A percentile compares a stretch with the other conserved stretches of the same genome.
phyloP scores from a whole-genome alignment of 2,113 vertebrate genomes.

The Todiramphus saurophagus region DNA sequence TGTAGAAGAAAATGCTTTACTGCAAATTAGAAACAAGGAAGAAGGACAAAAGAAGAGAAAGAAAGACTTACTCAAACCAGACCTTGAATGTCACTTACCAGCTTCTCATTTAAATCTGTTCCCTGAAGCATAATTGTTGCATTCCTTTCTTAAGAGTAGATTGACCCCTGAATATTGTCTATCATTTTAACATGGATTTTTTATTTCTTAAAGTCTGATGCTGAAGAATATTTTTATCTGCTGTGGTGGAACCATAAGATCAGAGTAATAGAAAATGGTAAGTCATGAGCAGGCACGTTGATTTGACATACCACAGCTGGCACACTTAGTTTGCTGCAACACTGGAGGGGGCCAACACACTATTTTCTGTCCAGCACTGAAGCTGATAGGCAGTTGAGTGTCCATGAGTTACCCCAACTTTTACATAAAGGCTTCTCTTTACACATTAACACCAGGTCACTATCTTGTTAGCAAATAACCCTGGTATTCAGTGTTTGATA shows the following conservation, averaged over 20 bases:
- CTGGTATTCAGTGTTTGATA: conserved; percentile 53
- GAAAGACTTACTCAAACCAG: not conserved
- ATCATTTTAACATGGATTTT: not conserved
- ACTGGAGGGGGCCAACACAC: conserved; percentile 25
- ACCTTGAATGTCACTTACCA: not conserved
- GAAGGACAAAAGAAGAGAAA: not conserved
- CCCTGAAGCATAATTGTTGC: not conserved
- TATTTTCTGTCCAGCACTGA: not conserved
- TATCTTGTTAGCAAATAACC: conserved; percentile 50
- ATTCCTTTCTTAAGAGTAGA: not conserved
- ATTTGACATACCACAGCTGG: not conserved
- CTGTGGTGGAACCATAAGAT: not conserved
- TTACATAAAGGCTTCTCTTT: not conserved
- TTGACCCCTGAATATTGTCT: not conserved
- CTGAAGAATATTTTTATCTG: not conserved
- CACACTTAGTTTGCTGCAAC: not conserved
- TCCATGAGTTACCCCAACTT: not conserved
- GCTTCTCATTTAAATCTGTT: not conserved
- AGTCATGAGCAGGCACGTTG: not conserved
- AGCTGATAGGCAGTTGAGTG: not conserved
- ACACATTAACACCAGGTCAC: conserved; percentile 23
- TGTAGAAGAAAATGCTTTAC: not conserved
- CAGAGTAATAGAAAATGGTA: not conserved
- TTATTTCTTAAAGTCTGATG: not conserved
- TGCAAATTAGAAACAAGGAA: not conserved